Percentiles rank a stretch among this genome's conserved stretches.
Evolutionary conservation across 2,888 invertebrate genomes (phyloP).

Genomic region (Eilema caniola): DNA sequence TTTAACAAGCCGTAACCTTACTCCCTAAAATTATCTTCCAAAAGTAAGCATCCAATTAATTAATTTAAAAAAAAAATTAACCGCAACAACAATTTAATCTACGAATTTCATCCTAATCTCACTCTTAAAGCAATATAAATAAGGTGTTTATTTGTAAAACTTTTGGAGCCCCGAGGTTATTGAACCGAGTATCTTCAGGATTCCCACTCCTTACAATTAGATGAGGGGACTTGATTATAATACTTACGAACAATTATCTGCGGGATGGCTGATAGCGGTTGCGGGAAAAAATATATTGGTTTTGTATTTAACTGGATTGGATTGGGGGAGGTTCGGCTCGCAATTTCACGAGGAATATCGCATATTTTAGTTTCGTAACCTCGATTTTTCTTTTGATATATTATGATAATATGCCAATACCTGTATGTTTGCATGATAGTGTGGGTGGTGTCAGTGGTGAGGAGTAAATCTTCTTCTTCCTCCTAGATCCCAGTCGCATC

Average conservation of each 20-base stretch:
- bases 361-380: background rate
- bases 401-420: no score
- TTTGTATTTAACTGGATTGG: constrained; percentile 1
- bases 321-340: background rate
- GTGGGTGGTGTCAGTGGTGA: no score
- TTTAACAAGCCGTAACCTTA: background rate
- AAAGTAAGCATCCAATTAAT: constrained; percentile 13
- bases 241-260: constrained; percentile 24
- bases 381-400: background rate
- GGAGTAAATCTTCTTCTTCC: no score
- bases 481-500: no score
- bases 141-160: constrained; percentile 17
- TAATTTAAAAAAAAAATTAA: constrained; percentile 17
- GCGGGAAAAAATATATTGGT: constrained; percentile 17
- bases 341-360: background rate
- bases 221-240: constrained; percentile 36
- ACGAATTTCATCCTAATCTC: constrained; percentile 2
- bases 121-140: background rate
- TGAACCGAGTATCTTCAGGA: constrained; percentile 37
- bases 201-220: constrained; percentile 41
- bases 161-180: constrained; percentile 20
- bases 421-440: no score
- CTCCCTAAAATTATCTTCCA: constrained; percentile 13
- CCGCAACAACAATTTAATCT: background rate
- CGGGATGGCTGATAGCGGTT: constrained; percentile 6